These are phyloP conservation scores for Ladona fulva DNA, from an alignment of 1,140 invertebrate genomes.

Conservation along the genomic window DNA sequence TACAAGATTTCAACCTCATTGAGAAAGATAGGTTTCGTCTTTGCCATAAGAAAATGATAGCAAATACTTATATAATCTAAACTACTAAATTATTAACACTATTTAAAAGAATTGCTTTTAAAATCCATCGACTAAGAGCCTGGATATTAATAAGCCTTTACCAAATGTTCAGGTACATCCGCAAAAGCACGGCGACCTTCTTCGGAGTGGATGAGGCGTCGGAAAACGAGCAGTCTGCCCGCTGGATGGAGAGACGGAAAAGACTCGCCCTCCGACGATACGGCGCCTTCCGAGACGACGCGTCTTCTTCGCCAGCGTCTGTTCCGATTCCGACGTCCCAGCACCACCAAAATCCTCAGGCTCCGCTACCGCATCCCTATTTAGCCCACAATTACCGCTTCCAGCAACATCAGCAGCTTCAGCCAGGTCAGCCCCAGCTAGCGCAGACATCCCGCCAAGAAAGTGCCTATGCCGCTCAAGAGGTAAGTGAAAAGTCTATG, in stretches of 20 bases:
- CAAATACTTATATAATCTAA: too few species aligned
- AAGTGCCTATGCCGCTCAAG: slow-evolving; percentile 19
- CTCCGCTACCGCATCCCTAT: neutral
- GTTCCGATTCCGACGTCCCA: neutral
- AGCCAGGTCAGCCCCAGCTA: neutral
- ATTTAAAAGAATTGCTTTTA: too few species aligned
- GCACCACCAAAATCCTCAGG: slow-evolving; percentile 15
- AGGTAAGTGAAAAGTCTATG: too few species aligned
- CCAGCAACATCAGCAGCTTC: neutral
- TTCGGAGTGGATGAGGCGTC: slow-evolving; percentile 67
- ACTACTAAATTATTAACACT: too few species aligned
- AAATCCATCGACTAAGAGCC: too few species aligned
- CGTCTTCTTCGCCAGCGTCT: neutral
- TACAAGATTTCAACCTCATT: too few species aligned
- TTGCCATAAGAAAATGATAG: too few species aligned
- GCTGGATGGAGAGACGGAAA: slow-evolving; percentile 65
- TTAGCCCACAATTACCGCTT: neutral
- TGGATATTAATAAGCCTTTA: too few species aligned
- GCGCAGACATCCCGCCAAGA: slow-evolving; percentile 10
- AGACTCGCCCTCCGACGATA: slow-evolving; percentile 61
- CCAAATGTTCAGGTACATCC: slow-evolving; percentile 60
- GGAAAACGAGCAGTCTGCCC: slow-evolving; percentile 54
- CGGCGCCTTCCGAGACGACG: slow-evolving; percentile 43
- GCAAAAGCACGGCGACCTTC: slow-evolving; percentile 64
- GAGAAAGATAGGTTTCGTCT: too few species aligned